Evolutionary conservation across 1,140 invertebrate species (phyloP), one percentile per base, ranked within the genome.

Genomic region (Brachionus rubens): DNA sequence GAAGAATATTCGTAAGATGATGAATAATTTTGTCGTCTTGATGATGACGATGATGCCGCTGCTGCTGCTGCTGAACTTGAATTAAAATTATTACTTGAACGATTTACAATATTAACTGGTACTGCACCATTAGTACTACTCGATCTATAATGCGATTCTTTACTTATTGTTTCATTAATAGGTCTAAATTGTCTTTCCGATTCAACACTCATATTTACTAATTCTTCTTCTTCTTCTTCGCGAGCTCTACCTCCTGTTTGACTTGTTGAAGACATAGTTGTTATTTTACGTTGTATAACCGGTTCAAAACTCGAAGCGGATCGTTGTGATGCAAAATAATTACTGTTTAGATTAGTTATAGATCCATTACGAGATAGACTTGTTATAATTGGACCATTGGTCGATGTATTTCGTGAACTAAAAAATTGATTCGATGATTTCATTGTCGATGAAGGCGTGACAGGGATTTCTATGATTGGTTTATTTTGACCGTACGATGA

Each of bases 141-240:
- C 30, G 54, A 59, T 59, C 54, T 59, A 59, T 16, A 59, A 59
- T 59, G 54, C 3, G 54, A 30, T 33, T 59, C 54, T 59, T 30
- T 59, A 12, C 12, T 59, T 5, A 59, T 36, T 24, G 4, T 65
- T 21, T 65, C 59, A 26, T 43, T 41, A 2, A 65, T 65, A 2
- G 59, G 59, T 24, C 24, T 41, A 43, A 65, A 65, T 43, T 43
- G 33, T n/a, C 40, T 16, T 9, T 62, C 59, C 5, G 21, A 26
- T 10, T 54, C 21, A 28, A 5, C 24, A 26, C 16, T 54, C 7
- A 24, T 54, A 6, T 16, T 10, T 10, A 54, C 3, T 3, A 54
- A 54, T 26, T 54, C 21, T n/a, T 54, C 50, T 24, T 54, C 50
- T 54, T 54, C 50, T 54, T 54, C 50, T 6, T 24, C 21, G 5